Percentiles rank a stretch among this genome's conserved stretches.
Conservation (phyloP, 2,888 invertebrate genomes). For the Campoletis raptor region DNA sequence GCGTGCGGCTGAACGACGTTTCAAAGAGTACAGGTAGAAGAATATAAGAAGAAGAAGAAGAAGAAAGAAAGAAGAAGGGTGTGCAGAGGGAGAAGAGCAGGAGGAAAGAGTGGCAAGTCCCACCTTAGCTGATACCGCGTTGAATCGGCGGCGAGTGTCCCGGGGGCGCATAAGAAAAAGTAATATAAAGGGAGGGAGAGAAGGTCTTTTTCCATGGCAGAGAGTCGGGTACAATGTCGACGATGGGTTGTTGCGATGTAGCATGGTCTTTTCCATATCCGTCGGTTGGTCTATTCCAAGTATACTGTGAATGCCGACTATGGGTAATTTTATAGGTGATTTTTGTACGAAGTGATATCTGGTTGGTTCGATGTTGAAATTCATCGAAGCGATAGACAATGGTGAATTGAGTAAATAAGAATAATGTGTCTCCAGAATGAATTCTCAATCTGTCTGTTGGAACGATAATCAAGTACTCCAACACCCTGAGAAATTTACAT, state of each 20-base stretch:
- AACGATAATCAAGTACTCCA: slow-evolving; percentile 21
- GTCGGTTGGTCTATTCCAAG: not conserved
- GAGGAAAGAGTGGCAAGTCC: slow-evolving; percentile 51
- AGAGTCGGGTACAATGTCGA: slow-evolving; percentile 10
- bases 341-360: not conserved
- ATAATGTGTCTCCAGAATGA: not conserved
- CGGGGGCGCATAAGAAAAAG: slow-evolving; percentile 15
- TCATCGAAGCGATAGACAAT: not conserved
- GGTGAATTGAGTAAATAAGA: slow-evolving; percentile 6
- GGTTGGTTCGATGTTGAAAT: not conserved
- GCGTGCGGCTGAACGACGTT: slow-evolving; percentile 51
- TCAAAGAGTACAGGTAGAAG: slow-evolving; percentile 8
- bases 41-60: slow-evolving; percentile 25
- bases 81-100: slow-evolving; percentile 6
- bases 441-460: slow-evolving; percentile 8
- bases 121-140: slow-evolving; percentile 59
- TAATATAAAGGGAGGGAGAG: slow-evolving; percentile 14
- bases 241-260: slow-evolving; percentile 10
- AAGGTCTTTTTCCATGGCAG: not conserved
- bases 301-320: not conserved
- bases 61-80: not conserved
- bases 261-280: slow-evolving; percentile 8
- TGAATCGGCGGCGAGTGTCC: slow-evolving; percentile 48
- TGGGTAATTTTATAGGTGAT: not conserved
- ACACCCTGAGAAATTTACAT: slow-evolving; percentile 12